Evolutionary conservation across 2,888 invertebrate species (phyloP).

Genomic region (Dorcus hopei): DNA sequence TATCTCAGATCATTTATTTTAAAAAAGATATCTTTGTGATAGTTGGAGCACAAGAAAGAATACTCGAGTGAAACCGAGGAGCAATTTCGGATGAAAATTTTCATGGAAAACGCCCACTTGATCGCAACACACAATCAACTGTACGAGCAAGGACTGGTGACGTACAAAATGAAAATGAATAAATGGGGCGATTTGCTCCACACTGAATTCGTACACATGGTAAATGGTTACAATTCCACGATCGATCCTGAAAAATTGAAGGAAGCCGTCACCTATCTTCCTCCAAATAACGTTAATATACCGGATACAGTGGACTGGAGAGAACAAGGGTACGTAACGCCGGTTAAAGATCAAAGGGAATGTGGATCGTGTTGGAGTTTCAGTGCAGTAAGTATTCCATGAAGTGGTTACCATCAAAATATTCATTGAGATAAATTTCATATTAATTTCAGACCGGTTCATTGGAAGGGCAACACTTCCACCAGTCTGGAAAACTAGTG

Average conservation of each 20-base stretch:
- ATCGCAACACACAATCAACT: slow-evolving; percentile 80
- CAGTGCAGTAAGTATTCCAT: slow-evolving; percentile 64
- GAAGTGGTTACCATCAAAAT: not conserved
- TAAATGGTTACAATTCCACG: slow-evolving; percentile 66
- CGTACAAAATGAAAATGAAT: slow-evolving; percentile 70
- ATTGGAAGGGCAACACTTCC: slow-evolving; percentile 26
- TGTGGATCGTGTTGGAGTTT: slow-evolving; percentile 94
- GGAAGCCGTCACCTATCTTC: slow-evolving; percentile 59
- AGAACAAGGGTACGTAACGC: slow-evolving; percentile 79
- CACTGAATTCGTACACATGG: slow-evolving; percentile 67
- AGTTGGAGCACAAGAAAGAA: slow-evolving; percentile 40
- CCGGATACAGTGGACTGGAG: slow-evolving; percentile 85
- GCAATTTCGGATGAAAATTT: slow-evolving; percentile 81
- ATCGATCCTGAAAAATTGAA: slow-evolving; percentile 8
- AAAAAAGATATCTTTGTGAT: not conserved
- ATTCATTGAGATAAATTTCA: not conserved
- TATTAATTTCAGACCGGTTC: slow-evolving; percentile 15
- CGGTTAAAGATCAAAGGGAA: slow-evolving; percentile 83
- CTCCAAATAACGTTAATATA: slow-evolving; percentile 65
- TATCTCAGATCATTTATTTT: no score
- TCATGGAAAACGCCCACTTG: slow-evolving; percentile 79
- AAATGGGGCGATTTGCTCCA: slow-evolving; percentile 84
- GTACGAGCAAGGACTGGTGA: slow-evolving; percentile 61
- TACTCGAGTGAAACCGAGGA: slow-evolving; percentile 75
- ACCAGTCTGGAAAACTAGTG: slow-evolving; percentile 30